These are phyloP conservation scores for Liparis tanakae DNA, from an alignment of 2,797 vertebrate species.

Conservation along the genomic window DNA sequence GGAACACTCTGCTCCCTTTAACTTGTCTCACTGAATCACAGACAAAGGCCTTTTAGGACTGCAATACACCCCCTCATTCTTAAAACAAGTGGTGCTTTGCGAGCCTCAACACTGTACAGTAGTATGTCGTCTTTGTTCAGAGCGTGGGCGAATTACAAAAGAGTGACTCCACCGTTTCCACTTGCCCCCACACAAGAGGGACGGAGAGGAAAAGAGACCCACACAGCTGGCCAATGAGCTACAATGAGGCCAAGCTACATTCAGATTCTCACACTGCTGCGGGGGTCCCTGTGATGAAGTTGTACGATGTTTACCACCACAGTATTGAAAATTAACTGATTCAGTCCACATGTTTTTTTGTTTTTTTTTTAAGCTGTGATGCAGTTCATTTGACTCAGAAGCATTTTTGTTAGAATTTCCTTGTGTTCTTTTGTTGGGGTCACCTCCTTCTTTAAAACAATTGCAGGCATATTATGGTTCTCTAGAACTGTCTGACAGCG, in stretches of 20 bases:
- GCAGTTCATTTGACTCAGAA: slow-evolving; percentile 17
- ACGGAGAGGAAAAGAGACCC: slow-evolving; percentile 42
- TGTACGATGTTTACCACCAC: slow-evolving; percentile 24
- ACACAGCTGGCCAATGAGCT: slow-evolving; percentile 34
- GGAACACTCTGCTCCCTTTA: slow-evolving; percentile 48
- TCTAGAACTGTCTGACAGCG: slow-evolving; percentile 28
- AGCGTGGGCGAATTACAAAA: slow-evolving; percentile 37
- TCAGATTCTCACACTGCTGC: slow-evolving; percentile 68
- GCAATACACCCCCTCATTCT: slow-evolving; percentile 50
- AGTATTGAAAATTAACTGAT: slow-evolving; percentile 17
- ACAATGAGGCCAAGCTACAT: slow-evolving; percentile 75
- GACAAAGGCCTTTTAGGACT: slow-evolving; percentile 59
- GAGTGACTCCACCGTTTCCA: slow-evolving; percentile 38
- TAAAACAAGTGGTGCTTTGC: slow-evolving; percentile 59
- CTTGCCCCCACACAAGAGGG: slow-evolving; percentile 47
- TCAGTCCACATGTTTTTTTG: slow-evolving; percentile 1
- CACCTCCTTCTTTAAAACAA: slow-evolving; percentile 20
- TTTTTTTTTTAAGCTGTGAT: slow-evolving; percentile 16
- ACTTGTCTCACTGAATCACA: slow-evolving; percentile 52
- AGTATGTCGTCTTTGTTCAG: slow-evolving; percentile 50
- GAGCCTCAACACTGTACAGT: slow-evolving; percentile 39
- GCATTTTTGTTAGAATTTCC: slow-evolving; percentile 23
- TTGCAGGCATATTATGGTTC: slow-evolving; percentile 24
- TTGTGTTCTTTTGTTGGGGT: slow-evolving; percentile 17
- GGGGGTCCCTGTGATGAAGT: slow-evolving; percentile 26